Conservation (phyloP, 2,888 invertebrate species). For the Merodon equestris region DNA sequence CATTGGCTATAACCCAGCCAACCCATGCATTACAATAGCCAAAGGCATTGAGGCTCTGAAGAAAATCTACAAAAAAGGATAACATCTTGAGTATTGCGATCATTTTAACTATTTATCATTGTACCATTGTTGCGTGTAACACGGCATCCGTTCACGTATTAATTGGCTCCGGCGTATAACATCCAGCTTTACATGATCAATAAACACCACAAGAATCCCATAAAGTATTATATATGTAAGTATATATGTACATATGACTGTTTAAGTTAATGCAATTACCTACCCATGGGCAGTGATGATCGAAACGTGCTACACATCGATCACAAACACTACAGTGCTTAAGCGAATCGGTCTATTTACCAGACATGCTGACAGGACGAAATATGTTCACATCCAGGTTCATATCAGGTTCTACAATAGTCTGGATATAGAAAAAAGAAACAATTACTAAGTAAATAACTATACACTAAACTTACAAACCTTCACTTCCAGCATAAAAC, state of each 20-base stretch:
- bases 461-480: no score
- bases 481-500: no score
- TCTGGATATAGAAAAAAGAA: conserved; percentile 79
- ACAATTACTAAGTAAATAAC: no score
- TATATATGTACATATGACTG: no score
- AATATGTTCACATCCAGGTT: conserved; percentile 91
- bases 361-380: conserved; percentile 97
- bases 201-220: conserved; percentile 92
- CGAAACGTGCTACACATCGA: conserved; percentile 96
- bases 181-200: conserved; percentile 90
- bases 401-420: conserved; percentile 91
- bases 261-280: conserved; percentile 97
- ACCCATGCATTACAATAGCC: conserved; percentile 93
- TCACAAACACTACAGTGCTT: conserved; percentile 99
- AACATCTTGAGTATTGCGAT: not conserved
- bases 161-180: conserved; percentile 88
- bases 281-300: conserved; percentile 99
- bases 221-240: no score
- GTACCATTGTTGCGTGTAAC: conserved; percentile 75
- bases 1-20: conserved; percentile 92
- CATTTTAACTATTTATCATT: not conserved
- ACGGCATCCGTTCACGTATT: conserved; percentile 81
- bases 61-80: conserved; percentile 71
- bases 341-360: conserved; percentile 94
- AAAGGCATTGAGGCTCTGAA: conserved; percentile 80